Conservation (phyloP, 2,888 invertebrate genomes). For the Tuta absoluta region DNA sequence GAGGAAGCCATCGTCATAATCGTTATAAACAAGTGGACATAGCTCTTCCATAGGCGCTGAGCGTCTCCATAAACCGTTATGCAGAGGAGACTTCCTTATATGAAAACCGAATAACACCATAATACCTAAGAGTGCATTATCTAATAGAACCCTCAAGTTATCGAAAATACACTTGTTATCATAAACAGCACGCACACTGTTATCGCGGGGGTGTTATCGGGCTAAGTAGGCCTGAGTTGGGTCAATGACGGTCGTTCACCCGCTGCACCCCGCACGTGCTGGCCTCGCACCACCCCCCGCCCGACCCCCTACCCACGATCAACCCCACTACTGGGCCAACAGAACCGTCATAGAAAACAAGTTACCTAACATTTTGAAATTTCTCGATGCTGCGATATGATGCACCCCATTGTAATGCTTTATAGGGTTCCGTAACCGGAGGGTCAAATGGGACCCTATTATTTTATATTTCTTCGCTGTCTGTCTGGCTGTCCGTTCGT, state of each 20-base stretch:
- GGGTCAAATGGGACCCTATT: too few species aligned
- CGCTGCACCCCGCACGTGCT: constrained; percentile 74
- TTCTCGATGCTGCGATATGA: constrained; percentile 7
- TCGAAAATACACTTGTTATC: constrained; percentile 33
- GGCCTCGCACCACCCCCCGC: constrained; percentile 56
- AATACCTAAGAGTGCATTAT: too few species aligned
- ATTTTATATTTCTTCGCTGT: too few species aligned
- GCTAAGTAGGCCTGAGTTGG: constrained; percentile 73
- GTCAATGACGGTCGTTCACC: constrained; percentile 81
- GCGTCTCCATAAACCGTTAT: too few species aligned
- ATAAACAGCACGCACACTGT: constrained; percentile 46
- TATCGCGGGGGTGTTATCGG: constrained; percentile 73
- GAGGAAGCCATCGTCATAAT: too few species aligned
- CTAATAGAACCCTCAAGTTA: constrained; percentile 38
- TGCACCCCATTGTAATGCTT: constrained; percentile 2
- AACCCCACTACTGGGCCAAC: constrained; percentile 22
- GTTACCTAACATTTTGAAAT: constrained; percentile 34
- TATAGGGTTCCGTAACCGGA: too few species aligned
- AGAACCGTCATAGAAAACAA: constrained; percentile 31
- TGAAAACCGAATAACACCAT: constrained; percentile 20
- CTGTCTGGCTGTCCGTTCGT: too few species aligned
- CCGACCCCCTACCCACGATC: constrained; percentile 34
- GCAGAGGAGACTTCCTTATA: too few species aligned
- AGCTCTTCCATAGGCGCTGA: too few species aligned
- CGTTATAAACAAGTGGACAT: too few species aligned